These are phyloP conservation scores for Tiphia femorata DNA, from an alignment of 2,888 invertebrate genomes.

Conservation along the genomic window DNA sequence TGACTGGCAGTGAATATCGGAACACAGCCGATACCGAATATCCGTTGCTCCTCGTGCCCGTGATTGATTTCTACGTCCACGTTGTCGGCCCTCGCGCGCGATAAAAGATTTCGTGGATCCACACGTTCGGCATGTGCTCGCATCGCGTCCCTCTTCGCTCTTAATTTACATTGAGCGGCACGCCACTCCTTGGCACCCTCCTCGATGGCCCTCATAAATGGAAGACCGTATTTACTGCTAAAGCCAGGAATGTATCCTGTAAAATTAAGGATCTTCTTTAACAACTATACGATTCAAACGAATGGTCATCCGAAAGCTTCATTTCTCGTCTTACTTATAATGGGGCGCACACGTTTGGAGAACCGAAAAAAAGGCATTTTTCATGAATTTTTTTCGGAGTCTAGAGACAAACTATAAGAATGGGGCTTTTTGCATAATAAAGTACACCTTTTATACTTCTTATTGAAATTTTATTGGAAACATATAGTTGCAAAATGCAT, in stretches of 20 bases:
- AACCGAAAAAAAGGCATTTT: too few relatives aligned
- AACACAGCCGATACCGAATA: conserved; percentile 62
- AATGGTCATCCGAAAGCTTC: too few relatives aligned
- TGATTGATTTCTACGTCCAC: conserved; percentile 56
- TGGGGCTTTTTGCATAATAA: too few relatives aligned
- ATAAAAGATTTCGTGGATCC: conserved; percentile 56
- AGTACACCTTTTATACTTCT: too few relatives aligned
- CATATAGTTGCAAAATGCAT: too few relatives aligned
- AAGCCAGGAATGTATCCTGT: conserved; percentile 78
- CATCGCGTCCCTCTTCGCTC: conserved; percentile 53
- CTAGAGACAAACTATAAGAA: too few relatives aligned
- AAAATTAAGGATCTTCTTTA: conserved; percentile 1
- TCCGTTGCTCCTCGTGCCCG: conserved; percentile 44
- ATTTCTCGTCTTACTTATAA: too few relatives aligned
- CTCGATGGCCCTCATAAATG: conserved; percentile 70
- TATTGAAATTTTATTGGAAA: too few relatives aligned
- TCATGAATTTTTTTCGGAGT: too few relatives aligned
- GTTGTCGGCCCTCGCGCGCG: conserved; percentile 54
- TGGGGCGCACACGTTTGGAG: too few relatives aligned
- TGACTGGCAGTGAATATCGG: too few relatives aligned
- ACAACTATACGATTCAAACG: too few relatives aligned
- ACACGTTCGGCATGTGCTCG: conserved; percentile 53
- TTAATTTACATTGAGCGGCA: conserved; percentile 64
- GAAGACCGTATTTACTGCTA: conserved; percentile 73
- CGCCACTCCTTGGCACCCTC: conserved; percentile 73